Evolutionary conservation across 2,888 invertebrate genomes (phyloP).

Genomic region (Ecdyonurus torrentis): DNA sequence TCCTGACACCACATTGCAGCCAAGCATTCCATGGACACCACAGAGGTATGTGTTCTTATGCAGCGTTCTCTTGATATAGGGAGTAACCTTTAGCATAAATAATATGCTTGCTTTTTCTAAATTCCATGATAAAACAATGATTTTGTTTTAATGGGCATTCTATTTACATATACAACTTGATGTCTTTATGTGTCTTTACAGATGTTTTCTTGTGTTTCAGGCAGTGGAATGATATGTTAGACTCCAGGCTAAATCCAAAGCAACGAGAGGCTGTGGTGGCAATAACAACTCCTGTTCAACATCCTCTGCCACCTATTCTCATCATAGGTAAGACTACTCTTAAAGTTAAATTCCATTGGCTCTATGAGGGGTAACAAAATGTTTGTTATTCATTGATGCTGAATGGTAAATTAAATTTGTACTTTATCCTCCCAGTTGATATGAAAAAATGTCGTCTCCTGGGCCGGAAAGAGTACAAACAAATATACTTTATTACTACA

Average conservation of each 20-base stretch:
- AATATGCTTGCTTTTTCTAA: no score
- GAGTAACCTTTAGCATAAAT: no score
- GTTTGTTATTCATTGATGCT: background rate
- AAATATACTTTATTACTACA: background rate
- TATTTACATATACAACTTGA: background rate
- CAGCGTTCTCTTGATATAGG: no score
- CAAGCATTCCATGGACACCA: conserved; percentile 50
- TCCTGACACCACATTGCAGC: conserved; percentile 44
- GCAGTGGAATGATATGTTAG: conserved; percentile 46
- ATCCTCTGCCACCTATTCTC: conserved; percentile 49
- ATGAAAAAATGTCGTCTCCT: background rate
- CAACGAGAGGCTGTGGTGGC: conserved; percentile 64
- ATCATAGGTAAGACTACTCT: conserved; percentile 39
- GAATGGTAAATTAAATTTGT: background rate
- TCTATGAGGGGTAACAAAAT: background rate
- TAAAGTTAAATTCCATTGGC: no score
- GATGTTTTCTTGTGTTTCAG: no score
- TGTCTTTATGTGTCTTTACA: background rate
- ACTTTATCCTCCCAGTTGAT: background rate
- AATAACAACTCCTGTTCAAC: conserved; percentile 46
- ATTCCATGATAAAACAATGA: no score
- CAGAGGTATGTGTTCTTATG: conserved; percentile 26
- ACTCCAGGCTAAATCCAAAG: conserved; percentile 50
- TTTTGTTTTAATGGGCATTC: conserved; percentile 6
- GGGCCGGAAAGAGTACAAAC: background rate